Percentiles rank a stretch among this genome's conserved stretches.
Evolutionary conservation across 2,888 invertebrate species (phyloP).

Genomic region (Salticus scenicus): DNA sequence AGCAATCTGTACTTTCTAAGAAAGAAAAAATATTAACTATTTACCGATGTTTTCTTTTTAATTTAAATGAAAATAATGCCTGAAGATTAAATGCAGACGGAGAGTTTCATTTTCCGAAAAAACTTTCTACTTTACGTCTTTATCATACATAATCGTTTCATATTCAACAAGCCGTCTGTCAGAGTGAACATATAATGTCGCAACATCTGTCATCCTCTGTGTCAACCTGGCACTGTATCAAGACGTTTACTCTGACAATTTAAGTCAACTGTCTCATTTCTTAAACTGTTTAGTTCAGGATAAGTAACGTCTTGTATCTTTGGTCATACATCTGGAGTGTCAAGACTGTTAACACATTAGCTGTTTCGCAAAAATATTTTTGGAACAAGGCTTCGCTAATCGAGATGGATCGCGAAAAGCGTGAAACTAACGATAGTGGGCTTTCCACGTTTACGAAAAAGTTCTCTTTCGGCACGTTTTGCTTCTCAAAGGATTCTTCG

Average conservation of each 20-base stretch:
- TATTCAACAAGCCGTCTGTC: neutral
- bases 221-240: slow-evolving; percentile 10
- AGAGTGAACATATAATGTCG: neutral
- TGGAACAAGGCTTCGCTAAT: neutral
- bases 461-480: no score
- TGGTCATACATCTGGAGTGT: neutral
- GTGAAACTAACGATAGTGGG: neutral
- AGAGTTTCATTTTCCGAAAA: no score
- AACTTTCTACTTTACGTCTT: no score
- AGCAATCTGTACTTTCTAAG: no score
- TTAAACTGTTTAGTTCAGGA: neutral
- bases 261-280: neutral
- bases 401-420: neutral
- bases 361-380: neutral
- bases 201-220: neutral
- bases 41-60: no score
- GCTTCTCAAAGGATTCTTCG: no score
- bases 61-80: no score
- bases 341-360: neutral
- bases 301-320: neutral
- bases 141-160: slow-evolving; percentile 1
- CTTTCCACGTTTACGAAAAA: neutral
- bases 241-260: neutral
- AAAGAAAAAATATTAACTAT: no score
- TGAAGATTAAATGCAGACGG: no score